phyloP scores from a whole-genome alignment of 1,140 invertebrate species.

The Drosophila melanica region DNA sequence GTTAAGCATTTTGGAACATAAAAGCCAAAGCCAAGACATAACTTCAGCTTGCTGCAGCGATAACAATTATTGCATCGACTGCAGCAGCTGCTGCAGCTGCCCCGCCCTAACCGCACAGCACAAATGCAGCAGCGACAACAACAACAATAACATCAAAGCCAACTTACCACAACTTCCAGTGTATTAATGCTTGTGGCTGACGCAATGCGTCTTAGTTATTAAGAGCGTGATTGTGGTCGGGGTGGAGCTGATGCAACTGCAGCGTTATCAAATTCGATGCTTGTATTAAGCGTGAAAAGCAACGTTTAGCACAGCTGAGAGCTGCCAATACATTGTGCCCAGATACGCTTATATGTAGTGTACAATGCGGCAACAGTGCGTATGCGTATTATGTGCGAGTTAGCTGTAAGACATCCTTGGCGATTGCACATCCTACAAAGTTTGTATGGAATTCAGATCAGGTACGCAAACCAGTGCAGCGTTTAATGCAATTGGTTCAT shows the following conservation, averaged over 20 bases:
- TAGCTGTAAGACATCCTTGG: neutral
- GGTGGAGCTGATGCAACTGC: neutral
- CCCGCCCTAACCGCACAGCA: conserved; percentile 27
- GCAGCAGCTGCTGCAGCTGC: conserved; percentile 44
- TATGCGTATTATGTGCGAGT: conserved; percentile 8
- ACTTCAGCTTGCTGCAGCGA: conserved; percentile 24
- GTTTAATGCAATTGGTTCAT: neutral
- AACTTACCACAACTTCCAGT: conserved; percentile 30
- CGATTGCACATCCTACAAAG: neutral
- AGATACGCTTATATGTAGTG: neutral
- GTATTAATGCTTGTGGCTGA: conserved; percentile 60
- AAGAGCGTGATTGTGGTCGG: conserved; percentile 9
- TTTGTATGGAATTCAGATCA: neutral
- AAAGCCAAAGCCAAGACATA: conserved; percentile 29
- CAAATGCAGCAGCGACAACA: conserved; percentile 19
- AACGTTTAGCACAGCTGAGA: neutral
- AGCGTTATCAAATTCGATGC: neutral
- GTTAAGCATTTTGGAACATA: conserved; percentile 22
- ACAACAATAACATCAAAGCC: neutral
- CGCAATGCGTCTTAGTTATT: conserved; percentile 66
- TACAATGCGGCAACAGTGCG: conserved; percentile 2
- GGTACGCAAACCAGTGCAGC: neutral
- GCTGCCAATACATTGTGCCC: neutral
- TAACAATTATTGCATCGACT: conserved; percentile 28
- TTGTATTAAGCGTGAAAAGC: conserved; percentile 1